Conservation (phyloP, 2,113 vertebrate genomes). For the Plecturocebus donacophilus region DNA sequence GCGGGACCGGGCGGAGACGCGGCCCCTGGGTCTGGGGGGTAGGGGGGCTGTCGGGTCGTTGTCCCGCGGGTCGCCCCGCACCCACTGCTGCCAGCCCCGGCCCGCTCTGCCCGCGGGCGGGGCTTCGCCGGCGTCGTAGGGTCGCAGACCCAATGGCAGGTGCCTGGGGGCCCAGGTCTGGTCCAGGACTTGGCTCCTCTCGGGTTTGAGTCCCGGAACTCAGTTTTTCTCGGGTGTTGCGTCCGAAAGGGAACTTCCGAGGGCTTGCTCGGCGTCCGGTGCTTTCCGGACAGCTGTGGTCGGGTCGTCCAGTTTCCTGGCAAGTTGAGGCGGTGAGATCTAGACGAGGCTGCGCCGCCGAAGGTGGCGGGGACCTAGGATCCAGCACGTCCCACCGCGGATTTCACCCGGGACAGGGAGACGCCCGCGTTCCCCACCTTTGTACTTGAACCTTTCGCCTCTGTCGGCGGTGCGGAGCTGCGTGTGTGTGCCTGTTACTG, state of each 20-base stretch:
- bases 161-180: not conserved
- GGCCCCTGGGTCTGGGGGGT: not conserved
- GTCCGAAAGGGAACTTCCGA: too few relatives aligned
- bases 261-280: not conserved
- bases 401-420: accelerated
- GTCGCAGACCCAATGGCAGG: not conserved
- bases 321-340: not conserved
- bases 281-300: not conserved
- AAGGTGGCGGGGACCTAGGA: not conserved
- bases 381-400: not conserved
- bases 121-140: not conserved
- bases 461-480: accelerated
- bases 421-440: not conserved
- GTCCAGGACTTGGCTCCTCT: not conserved
- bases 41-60: not conserved
- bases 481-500: not conserved
- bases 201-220: not conserved
- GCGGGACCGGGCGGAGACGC: too few relatives aligned
- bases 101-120: not conserved
- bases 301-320: not conserved
- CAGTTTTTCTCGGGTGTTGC: too few relatives aligned
- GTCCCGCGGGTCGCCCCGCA: not conserved
- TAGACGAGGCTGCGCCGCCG: not conserved
- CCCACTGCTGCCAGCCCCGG: not conserved
- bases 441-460: not conserved